These are phyloP conservation scores for Burhinus bistriatus DNA, from an alignment of 2,113 vertebrate species.

Conservation along the genomic window DNA sequence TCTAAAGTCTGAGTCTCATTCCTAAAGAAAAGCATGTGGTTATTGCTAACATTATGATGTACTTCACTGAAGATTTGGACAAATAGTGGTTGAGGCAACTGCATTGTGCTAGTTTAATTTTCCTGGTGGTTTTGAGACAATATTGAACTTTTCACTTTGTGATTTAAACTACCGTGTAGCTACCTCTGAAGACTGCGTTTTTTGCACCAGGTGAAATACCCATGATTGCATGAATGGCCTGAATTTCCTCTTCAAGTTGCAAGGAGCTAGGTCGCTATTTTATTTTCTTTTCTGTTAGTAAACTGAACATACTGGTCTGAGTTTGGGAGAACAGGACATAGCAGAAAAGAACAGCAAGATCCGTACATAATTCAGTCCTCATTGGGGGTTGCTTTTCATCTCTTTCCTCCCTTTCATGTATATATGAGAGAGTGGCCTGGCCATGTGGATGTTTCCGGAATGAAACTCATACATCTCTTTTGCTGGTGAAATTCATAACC, in stretches of 20 bases:
- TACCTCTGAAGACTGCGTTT: not conserved
- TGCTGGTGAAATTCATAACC: not conserved
- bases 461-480: not conserved
- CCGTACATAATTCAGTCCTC: not conserved
- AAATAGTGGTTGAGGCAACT: not conserved
- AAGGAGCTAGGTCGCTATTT: not conserved
- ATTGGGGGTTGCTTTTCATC: not conserved
- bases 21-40: not conserved
- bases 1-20: not conserved
- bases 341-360: not conserved
- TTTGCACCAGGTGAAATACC: not conserved
- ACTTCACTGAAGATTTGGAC: not conserved
- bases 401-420: not conserved
- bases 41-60: not conserved
- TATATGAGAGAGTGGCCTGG: not conserved
- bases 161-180: not conserved
- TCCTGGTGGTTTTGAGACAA: not conserved
- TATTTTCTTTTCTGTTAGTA: not conserved
- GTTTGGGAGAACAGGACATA: not conserved
- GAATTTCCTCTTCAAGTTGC: not conserved
- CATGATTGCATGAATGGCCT: not conserved
- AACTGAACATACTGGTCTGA: not conserved
- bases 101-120: not conserved
- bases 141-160: not conserved
- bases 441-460: not conserved